Percentiles rank a stretch among this genome's conserved stretches.
phyloP scores from a whole-genome alignment of 2,888 invertebrate species.

The Eilema griseolum region DNA sequence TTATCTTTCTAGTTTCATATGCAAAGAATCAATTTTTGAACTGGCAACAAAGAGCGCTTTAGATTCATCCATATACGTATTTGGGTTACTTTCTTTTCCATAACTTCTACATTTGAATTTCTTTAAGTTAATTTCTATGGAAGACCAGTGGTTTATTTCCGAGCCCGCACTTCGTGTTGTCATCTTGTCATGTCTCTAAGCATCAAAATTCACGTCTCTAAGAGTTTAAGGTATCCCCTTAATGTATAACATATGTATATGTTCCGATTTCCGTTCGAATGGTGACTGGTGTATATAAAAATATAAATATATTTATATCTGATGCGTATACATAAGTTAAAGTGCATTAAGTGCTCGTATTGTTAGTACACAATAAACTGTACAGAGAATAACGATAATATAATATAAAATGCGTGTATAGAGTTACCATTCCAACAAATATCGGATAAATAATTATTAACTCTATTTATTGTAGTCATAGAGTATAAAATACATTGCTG shows the following conservation, averaged over 20 bases:
- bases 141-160: no score
- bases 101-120: no score
- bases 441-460: slow-evolving; percentile 9
- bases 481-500: neutral
- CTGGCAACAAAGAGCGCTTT: no score
- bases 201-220: neutral
- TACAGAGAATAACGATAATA: slow-evolving; percentile 30
- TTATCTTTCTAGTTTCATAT: no score
- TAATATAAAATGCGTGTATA: slow-evolving; percentile 32
- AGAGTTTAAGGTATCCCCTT: neutral
- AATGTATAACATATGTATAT: slow-evolving; percentile 10
- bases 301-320: slow-evolving; percentile 42
- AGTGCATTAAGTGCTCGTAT: slow-evolving; percentile 39
- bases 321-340: slow-evolving; percentile 47
- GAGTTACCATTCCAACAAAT: slow-evolving; percentile 31
- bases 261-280: slow-evolving; percentile 24
- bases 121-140: no score
- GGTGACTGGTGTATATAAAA: slow-evolving; percentile 44
- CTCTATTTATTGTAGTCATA: neutral
- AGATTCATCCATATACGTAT: no score
- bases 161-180: no score
- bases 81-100: no score
- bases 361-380: slow-evolving; percentile 22
- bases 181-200: no score
- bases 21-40: no score